Percentiles rank a stretch among this genome's conserved stretches.
phyloP scores from a whole-genome alignment of 2,888 invertebrate species.

The Habroteleia sp. region DNA sequence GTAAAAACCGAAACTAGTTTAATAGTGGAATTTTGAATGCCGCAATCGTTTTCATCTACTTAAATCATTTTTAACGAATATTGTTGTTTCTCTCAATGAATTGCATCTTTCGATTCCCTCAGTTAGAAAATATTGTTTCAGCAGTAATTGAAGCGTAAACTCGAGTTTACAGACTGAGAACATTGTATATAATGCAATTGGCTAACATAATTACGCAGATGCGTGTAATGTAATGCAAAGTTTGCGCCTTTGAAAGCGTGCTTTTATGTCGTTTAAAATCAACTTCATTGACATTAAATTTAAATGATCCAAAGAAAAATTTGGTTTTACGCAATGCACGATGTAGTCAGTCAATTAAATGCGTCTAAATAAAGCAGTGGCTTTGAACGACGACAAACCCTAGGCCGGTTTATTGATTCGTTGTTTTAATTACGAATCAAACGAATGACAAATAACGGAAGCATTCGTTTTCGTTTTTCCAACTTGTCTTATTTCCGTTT shows the following conservation, averaged over 20 bases:
- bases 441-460: background rate
- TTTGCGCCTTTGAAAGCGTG: background rate
- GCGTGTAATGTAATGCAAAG: background rate
- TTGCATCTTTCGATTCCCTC: too few species aligned
- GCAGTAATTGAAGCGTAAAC: background rate
- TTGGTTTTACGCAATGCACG: constrained; percentile 3
- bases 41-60: too few species aligned
- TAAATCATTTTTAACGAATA: too few species aligned
- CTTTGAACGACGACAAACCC: constrained; percentile 9
- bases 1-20: too few species aligned
- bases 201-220: constrained; percentile 2
- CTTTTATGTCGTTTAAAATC: constrained; percentile 1
- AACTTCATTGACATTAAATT: background rate
- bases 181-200: constrained; percentile 5
- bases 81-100: too few species aligned
- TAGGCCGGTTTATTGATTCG: constrained; percentile 25
- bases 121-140: too few species aligned
- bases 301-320: background rate
- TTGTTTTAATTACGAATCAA: constrained; percentile 14
- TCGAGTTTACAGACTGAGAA: background rate
- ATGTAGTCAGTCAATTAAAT: constrained; percentile 11
- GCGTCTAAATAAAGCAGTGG: constrained; percentile 11
- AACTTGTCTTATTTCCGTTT: background rate
- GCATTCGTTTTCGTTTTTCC: background rate
- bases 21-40: too few species aligned